A percentile compares a stretch with the other conserved stretches of the same genome.
These are phyloP conservation scores for Oncorhynchus tshawytscha DNA, from an alignment of 2,113 vertebrate species.

Conservation along the genomic window DNA sequence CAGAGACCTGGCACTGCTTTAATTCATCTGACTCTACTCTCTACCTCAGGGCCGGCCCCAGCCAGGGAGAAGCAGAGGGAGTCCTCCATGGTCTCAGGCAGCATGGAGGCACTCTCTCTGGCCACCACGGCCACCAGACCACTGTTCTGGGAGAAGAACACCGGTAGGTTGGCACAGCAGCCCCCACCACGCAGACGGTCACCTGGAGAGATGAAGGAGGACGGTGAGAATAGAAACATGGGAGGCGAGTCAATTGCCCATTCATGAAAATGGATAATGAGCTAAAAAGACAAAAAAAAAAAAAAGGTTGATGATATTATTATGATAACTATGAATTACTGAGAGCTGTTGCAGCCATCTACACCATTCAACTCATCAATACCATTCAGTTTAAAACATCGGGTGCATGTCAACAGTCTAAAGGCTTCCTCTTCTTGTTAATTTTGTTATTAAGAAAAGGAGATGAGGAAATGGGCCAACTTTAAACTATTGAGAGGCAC, in stretches of 20 bases:
- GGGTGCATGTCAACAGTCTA: too few relatives aligned
- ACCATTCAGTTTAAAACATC: too few relatives aligned
- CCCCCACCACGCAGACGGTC: slow-evolving; percentile 88
- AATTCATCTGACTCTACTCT: not conserved
- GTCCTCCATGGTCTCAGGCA: slow-evolving; percentile 93
- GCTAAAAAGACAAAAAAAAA: too few relatives aligned
- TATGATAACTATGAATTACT: too few relatives aligned
- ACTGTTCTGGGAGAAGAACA: slow-evolving; percentile 89
- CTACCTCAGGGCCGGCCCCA: slow-evolving; percentile 80
- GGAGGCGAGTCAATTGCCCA: not conserved
- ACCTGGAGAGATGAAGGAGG: slow-evolving; percentile 63
- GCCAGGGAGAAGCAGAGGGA: slow-evolving; percentile 87
- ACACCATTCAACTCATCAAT: too few relatives aligned
- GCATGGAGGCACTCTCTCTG: slow-evolving; percentile 81
- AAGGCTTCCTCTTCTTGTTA: too few relatives aligned
- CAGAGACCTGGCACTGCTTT: not conserved
- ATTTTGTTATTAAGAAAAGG: too few relatives aligned
- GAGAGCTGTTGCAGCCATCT: too few relatives aligned
- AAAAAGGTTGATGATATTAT: too few relatives aligned
- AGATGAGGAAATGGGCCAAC: too few relatives aligned
- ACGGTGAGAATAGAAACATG: not conserved
- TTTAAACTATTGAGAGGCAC: too few relatives aligned
- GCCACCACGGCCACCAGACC: slow-evolving; percentile 85
- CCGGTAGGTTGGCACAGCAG: slow-evolving; percentile 78
- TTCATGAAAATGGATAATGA: too few relatives aligned